Base-by-base conservation (phyloP, 2,888 invertebrate genomes). In the Xylocampa areola region DNA sequence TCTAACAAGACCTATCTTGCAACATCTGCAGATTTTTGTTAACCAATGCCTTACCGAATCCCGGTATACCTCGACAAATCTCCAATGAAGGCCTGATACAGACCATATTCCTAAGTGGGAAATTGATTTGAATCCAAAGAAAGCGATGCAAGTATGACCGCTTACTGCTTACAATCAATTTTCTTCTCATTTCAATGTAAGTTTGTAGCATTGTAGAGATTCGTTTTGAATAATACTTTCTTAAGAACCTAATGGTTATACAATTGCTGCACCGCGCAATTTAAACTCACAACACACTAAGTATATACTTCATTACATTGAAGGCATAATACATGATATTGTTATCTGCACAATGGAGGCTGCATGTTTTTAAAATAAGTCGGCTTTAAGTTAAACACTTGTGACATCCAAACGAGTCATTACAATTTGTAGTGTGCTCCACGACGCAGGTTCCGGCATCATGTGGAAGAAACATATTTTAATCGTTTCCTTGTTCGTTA, bases 241-340 rank as follows among this genome's bases (percentile, higher is more conserved):
- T 23, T 16, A 33, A 16, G 6, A 33, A 41, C 29, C 21, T 14
- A 5, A 37, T 43, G 43, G 36, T 36, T 35, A 21, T 51, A n/a
- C 35, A 23, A 13, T 11, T n/a, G 21, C 16, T n/a, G 21, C 37
- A 23, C 13, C 25, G 5, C 27, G 16, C 17, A 41, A 27, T 53
- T 65, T 63, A 19, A 47, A 53, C 13, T 50, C 41, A 55, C 65
- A 65, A 69, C 40, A 54, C 17, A 21, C 10, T 36, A 41, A 36
- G 40, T 48, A 47, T 39, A 36, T 29, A 43, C 47, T 60, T 21
- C 6, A 25, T 35, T 32, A 29, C 19, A 49, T 54, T 49, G 27
- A 64, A 33, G 68, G 60, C 44, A 65, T 62, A 65, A 61, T 76
- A 76, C 79, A 78, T 41, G 45, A 77, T 71, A 80, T 76, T 80